Percentiles rank a stretch among this genome's conserved stretches.
Evolutionary conservation across 2,113 vertebrate genomes (phyloP).

Genomic region (Plecturocebus donacophilus): DNA sequence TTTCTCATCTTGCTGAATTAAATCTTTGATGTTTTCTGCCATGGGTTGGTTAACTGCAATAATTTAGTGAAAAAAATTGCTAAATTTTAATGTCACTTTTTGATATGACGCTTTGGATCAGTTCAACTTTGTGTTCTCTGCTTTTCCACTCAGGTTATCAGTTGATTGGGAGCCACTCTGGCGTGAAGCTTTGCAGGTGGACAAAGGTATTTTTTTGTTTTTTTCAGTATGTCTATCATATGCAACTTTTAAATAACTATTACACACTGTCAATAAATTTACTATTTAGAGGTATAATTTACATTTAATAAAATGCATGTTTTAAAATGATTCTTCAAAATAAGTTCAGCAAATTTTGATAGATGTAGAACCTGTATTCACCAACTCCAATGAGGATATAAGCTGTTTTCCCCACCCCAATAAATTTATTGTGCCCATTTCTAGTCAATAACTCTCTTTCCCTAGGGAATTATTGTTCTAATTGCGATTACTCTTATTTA

Average conservation of each 20-base stretch:
- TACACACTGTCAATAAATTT: background rate
- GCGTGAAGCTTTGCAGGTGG: constrained; percentile 98
- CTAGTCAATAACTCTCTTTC: background rate
- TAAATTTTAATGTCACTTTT: background rate
- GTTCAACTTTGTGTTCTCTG: background rate
- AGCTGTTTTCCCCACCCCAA: background rate
- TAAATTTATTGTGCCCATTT: background rate
- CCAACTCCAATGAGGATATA: background rate
- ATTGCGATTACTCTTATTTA: background rate
- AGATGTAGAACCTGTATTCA: background rate
- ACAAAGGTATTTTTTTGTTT: constrained; percentile 90
- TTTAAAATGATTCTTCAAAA: constrained; percentile 31
- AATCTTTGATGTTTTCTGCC: background rate
- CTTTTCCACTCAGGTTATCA: constrained; percentile 89
- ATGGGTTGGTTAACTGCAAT: background rate
- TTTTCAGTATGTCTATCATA: constrained; percentile 12
- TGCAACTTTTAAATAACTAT: background rate
- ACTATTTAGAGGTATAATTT: background rate
- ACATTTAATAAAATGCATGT: background rate
- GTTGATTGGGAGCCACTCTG: constrained; percentile 96
- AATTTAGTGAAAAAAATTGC: background rate
- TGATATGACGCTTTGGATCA: background rate
- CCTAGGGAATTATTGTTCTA: background rate
- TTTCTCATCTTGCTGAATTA: background rate
- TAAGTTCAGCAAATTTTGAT: background rate